Conservation (phyloP, 2,888 invertebrate species). For the Eupsilia transversa region DNA sequence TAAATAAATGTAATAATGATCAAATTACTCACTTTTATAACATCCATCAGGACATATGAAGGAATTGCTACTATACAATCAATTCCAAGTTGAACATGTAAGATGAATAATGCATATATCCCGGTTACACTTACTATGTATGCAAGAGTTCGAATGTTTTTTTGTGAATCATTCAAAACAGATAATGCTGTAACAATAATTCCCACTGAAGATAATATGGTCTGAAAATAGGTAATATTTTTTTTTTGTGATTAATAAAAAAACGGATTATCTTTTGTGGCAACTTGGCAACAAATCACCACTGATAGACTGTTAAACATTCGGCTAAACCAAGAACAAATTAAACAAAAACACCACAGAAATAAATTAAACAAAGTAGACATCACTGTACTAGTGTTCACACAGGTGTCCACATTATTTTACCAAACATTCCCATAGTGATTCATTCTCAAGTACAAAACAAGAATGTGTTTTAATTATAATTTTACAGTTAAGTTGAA, state of each 20-base stretch:
- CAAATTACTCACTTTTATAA: conserved; percentile 75
- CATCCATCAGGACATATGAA: conserved; percentile 72
- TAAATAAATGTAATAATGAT: not conserved
- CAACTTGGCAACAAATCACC: not conserved
- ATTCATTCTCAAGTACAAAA: not conserved
- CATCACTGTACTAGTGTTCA: not conserved
- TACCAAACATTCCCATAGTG: not conserved
- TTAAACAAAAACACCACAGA: not conserved
- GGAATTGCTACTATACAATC: conserved; percentile 67
- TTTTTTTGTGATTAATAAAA: conserved; percentile 54
- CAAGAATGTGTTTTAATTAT: not conserved
- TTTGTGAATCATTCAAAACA: conserved; percentile 68
- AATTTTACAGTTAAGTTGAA: not conserved
- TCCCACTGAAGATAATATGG: conserved; percentile 81
- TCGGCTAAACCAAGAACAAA: not conserved
- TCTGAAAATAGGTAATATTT: conserved; percentile 80
- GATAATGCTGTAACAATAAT: conserved; percentile 82
- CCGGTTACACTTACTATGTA: conserved; percentile 67
- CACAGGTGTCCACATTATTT: not conserved
- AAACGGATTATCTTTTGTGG: not conserved
- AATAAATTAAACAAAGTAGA: too few species aligned
- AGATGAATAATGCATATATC: conserved; percentile 69
- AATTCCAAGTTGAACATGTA: conserved; percentile 73
- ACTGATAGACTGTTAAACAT: not conserved
- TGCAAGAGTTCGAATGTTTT: conserved; percentile 66